Conservation (phyloP, 2,888 invertebrate genomes). For the Drosophila trichaetosa region DNA sequence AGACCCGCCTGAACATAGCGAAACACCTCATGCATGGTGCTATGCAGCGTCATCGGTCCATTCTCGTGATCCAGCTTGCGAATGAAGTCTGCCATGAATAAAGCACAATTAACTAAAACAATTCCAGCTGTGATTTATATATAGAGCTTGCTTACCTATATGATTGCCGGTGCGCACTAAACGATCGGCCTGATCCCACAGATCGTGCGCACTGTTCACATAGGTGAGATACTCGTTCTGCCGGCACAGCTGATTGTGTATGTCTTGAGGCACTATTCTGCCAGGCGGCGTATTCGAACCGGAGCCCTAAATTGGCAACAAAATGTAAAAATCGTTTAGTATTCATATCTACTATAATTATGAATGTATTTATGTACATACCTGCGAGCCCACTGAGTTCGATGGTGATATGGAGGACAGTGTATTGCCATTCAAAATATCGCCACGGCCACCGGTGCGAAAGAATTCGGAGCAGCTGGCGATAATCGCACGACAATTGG, state of each 20-base stretch:
- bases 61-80: conserved; percentile 94
- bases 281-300: conserved; percentile 86
- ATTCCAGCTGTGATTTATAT: not conserved
- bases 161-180: conserved; percentile 91
- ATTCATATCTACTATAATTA: not conserved
- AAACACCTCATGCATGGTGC: conserved; percentile 94
- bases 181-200: conserved; percentile 96
- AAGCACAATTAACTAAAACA: not conserved
- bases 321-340: not conserved
- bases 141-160: conserved; percentile 88
- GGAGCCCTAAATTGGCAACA: conserved; percentile 82
- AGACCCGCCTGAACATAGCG: conserved; percentile 89
- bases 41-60: conserved; percentile 94
- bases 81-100: conserved; percentile 92
- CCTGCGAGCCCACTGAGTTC: conserved; percentile 90
- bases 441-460: conserved; percentile 89
- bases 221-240: conserved; percentile 92
- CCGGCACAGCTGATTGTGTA: conserved; percentile 94
- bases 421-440: conserved; percentile 86
- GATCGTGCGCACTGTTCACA: conserved; percentile 93
- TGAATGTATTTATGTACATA: conserved; percentile 25
- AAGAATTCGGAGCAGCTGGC: conserved; percentile 91
- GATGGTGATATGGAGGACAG: conserved; percentile 95
- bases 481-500: conserved; percentile 92
- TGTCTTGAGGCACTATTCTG: conserved; percentile 85